Evolutionary conservation across 2,888 invertebrate genomes (phyloP).

Genomic region (Gastrophysa polygoni): DNA sequence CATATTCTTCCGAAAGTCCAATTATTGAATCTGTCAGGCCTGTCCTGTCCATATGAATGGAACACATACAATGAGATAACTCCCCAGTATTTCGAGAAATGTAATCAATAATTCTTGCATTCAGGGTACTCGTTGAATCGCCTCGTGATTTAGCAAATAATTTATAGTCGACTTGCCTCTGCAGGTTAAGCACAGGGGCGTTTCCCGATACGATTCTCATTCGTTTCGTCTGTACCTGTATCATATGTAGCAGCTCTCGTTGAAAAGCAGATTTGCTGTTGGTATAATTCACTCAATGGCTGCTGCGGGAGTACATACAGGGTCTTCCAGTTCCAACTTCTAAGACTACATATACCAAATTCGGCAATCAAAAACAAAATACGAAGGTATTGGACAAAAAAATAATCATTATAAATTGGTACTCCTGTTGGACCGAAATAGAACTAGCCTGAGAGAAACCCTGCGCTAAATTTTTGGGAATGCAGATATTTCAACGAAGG

Average conservation of each 20-base stretch:
- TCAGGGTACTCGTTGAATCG: constrained; percentile 17
- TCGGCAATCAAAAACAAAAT: no score
- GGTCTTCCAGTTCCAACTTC: no score
- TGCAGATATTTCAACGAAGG: no score
- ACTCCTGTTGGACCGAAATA: no score
- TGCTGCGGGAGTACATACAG: no score
- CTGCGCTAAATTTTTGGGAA: no score
- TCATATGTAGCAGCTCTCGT: not conserved
- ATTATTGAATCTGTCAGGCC: not conserved
- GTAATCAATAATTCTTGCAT: constrained; percentile 23
- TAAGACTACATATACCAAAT: no score
- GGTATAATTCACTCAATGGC: not conserved
- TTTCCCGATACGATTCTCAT: not conserved
- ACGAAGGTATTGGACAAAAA: no score
- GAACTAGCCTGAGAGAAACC: no score
- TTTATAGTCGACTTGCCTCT: constrained; percentile 19
- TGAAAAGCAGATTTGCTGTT: not conserved
- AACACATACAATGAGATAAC: constrained; percentile 1
- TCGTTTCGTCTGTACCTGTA: not conserved
- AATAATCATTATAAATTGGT: no score
- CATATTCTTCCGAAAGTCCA: no score
- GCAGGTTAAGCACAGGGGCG: constrained; percentile 1
- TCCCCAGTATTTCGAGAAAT: constrained; percentile 17
- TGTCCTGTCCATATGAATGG: not conserved
- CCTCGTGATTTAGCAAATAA: constrained; percentile 20